Evolutionary conservation across 2,888 invertebrate genomes (phyloP), one percentile per base, ranked within the genome.

Genomic region (Latrodectus elegans): DNA sequence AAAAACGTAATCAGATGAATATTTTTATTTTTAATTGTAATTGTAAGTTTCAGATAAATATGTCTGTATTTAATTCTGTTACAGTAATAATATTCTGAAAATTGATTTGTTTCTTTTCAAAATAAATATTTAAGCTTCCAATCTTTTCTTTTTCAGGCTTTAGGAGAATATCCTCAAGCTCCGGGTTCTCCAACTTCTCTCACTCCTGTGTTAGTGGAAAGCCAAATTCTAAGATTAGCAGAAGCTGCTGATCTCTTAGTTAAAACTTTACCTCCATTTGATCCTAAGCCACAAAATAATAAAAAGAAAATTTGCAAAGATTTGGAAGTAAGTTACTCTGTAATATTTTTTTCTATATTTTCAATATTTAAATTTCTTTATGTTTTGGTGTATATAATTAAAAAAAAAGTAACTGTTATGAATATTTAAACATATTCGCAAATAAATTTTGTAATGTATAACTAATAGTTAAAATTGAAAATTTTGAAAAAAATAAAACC

Each of bases 241-340:
- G 94, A 95, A 75, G 96, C 96, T 0, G 98, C 98, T 0, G 96
- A 96, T 91, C 94, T 95, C 90, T 94, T 98, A 79, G 96, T 96
- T 89, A 95, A 95, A 67, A 95, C 95, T 90, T 93, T 98, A 90
- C 97, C 97, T 8, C 95, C 95, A 88, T 94, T 96, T 88, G 97
- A 98, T 92, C 97, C 98, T 3, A 96, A 97, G 38, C 88, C 89
- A 91, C 95, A 97, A 0, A 96, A 93, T 71, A 97, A 96, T 91
- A 95, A 96, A 85, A 97, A 98, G 92, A 94, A 94, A 91, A 96
- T 97, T 92, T 96, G 96, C 91, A 96, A 96, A 91, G 97, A 98
- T 91, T 93, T 98, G 90, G 97, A 97, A 94, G 95, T 95, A 91
- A 91, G 92, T 89, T 11, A 38, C 38, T 38, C 4, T 38, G 38